A percentile compares a stretch with the other conserved stretches of the same genome.
Conservation (phyloP, 2,888 invertebrate species). For the Plagodis pulveraria region DNA sequence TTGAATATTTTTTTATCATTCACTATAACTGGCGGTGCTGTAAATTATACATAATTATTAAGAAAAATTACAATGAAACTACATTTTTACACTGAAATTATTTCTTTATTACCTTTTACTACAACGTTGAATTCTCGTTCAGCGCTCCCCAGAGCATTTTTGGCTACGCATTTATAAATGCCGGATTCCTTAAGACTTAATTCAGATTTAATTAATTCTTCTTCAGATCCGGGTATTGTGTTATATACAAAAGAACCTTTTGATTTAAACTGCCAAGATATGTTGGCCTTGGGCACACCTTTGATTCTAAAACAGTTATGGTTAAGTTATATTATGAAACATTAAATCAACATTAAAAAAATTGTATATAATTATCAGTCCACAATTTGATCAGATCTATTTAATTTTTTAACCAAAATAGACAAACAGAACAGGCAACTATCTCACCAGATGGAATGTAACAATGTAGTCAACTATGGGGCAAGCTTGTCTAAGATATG, state of each 20-base stretch:
- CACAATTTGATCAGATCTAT: too few species aligned
- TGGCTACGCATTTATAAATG: slow-evolving; percentile 31
- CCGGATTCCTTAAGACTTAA: slow-evolving; percentile 23
- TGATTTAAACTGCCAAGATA: slow-evolving; percentile 36
- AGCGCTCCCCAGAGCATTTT: slow-evolving; percentile 21
- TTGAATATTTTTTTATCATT: slow-evolving; percentile 20
- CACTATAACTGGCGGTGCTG: slow-evolving; percentile 34
- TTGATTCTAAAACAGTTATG: slow-evolving; percentile 19
- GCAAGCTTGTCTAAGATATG: too few species aligned
- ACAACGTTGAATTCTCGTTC: slow-evolving; percentile 17
- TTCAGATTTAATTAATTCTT: slow-evolving; percentile 16
- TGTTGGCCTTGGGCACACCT: slow-evolving; percentile 30
- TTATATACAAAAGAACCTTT: slow-evolving; percentile 6
- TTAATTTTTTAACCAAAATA: too few species aligned
- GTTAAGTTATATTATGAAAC: too few species aligned
- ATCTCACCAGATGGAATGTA: too few species aligned
- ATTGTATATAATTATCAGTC: too few species aligned
- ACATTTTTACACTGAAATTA: not conserved
- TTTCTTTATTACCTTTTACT: slow-evolving; percentile 29
- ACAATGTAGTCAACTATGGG: too few species aligned
- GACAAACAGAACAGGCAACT: too few species aligned
- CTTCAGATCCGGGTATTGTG: slow-evolving; percentile 7
- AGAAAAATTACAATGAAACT: not conserved
- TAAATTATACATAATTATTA: slow-evolving; percentile 8
- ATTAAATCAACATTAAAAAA: too few species aligned